These are phyloP conservation scores for Lepidocyrtoides sp. DNA, from an alignment of 2,888 invertebrate species.

Conservation along the genomic window DNA sequence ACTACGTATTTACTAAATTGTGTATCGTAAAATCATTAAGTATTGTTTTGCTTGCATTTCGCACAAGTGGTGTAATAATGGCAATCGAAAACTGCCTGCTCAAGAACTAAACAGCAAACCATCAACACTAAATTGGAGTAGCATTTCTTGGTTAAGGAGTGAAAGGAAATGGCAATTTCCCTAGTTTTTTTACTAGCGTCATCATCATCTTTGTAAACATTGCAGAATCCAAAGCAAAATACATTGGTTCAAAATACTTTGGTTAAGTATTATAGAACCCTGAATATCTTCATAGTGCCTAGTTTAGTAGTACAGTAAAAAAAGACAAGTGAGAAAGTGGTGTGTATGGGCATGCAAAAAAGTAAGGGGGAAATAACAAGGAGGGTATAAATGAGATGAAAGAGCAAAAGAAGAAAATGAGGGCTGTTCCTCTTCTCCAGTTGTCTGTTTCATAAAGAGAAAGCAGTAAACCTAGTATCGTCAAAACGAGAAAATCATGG, in stretches of 20 bases:
- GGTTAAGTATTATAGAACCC: too few relatives aligned
- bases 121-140: neutral
- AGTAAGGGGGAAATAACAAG: neutral
- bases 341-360: neutral
- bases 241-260: too few relatives aligned
- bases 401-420: conserved; percentile 41
- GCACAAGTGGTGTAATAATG: conserved; percentile 19
- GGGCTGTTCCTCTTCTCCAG: conserved; percentile 7
- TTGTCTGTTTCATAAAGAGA: neutral
- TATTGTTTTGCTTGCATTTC: neutral
- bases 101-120: conserved; percentile 24
- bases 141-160: neutral
- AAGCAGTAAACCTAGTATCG: conserved; percentile 49
- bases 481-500: conserved; percentile 59
- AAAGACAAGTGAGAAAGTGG: too few relatives aligned
- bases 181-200: conserved; percentile 2
- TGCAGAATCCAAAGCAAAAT: neutral
- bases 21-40: neutral
- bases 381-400: conserved; percentile 37
- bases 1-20: neutral
- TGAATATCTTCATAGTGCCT: too few relatives aligned
- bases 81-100: conserved; percentile 29
- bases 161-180: conserved; percentile 51
- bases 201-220: conserved; percentile 7
- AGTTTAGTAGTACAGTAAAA: too few relatives aligned